Evolutionary conservation across 2,797 vertebrate species (phyloP).

Genomic region (Pseudochirops cupreus): DNA sequence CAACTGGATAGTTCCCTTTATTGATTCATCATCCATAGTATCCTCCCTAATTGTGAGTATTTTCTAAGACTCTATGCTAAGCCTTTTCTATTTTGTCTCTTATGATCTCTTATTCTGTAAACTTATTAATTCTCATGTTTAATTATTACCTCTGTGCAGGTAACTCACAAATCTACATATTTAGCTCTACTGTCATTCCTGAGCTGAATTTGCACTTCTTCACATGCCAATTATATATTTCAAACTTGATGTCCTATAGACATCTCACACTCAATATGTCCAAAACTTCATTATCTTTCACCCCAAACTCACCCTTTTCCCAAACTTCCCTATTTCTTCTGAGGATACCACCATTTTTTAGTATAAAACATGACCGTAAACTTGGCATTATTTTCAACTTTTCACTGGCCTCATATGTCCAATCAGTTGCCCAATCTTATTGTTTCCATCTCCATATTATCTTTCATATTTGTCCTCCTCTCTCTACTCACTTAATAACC

Average conservation of each 20-base stretch:
- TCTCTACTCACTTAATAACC: not conserved
- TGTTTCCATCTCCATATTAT: not conserved
- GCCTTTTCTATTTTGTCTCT: not conserved
- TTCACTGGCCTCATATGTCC: not conserved
- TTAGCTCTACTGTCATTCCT: too few relatives aligned
- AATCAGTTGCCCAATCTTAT: not conserved
- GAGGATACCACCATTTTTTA: not conserved
- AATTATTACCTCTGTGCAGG: too few relatives aligned
- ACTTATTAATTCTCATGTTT: too few relatives aligned
- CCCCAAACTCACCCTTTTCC: not conserved
- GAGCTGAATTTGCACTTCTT: too few relatives aligned
- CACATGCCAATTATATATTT: not conserved
- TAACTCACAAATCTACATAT: too few relatives aligned
- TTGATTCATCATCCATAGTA: not conserved
- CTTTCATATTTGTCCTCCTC: not conserved
- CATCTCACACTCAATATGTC: not conserved
- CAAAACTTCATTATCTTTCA: not conserved
- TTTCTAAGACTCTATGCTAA: not conserved
- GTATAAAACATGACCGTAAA: not conserved
- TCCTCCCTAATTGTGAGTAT: not conserved
- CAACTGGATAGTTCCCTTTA: not conserved
- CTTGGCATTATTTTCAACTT: not conserved
- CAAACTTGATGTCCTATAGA: not conserved
- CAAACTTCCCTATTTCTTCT: not conserved
- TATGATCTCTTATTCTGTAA: not conserved